Percentiles rank a stretch among this genome's conserved stretches.
Conservation (phyloP, 2,888 invertebrate genomes). For the Cylindroiulus punctatus region DNA sequence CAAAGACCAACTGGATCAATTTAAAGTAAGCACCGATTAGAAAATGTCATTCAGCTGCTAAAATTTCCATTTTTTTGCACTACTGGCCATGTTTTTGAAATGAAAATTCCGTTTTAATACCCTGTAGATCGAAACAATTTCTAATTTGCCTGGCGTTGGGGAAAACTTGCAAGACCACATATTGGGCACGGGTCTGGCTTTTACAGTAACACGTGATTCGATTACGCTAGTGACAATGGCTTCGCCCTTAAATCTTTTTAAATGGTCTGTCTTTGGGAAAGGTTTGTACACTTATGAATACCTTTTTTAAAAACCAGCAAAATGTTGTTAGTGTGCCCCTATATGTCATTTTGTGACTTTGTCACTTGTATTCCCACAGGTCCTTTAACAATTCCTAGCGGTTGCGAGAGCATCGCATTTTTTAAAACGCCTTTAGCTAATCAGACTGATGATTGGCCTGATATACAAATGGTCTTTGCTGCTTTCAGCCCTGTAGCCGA, state of each 20-base stretch:
- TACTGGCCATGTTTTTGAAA: too few species aligned
- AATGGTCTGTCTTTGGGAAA: not conserved
- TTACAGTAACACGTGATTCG: slow-evolving; percentile 10
- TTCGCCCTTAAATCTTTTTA: not conserved
- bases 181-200: not conserved
- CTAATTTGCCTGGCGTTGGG: slow-evolving; percentile 76
- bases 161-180: slow-evolving; percentile 79
- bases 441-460: slow-evolving; percentile 54
- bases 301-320: not conserved
- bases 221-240: not conserved
- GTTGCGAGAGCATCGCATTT: slow-evolving; percentile 54
- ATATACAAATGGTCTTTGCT: slow-evolving; percentile 37
- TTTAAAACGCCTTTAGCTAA: slow-evolving; percentile 50
- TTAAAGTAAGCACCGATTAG: slow-evolving; percentile 41
- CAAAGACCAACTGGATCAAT: slow-evolving; percentile 53
- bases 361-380: not conserved
- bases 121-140: slow-evolving; percentile 68
- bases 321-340: not conserved
- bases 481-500: not conserved
- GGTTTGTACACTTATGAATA: too few species aligned
- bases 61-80: too few species aligned
- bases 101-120: not conserved
- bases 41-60: too few species aligned
- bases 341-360: too few species aligned
- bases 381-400: slow-evolving; percentile 54